phyloP scores from a whole-genome alignment of 1,140 invertebrate genomes.

The Cydia amplana region DNA sequence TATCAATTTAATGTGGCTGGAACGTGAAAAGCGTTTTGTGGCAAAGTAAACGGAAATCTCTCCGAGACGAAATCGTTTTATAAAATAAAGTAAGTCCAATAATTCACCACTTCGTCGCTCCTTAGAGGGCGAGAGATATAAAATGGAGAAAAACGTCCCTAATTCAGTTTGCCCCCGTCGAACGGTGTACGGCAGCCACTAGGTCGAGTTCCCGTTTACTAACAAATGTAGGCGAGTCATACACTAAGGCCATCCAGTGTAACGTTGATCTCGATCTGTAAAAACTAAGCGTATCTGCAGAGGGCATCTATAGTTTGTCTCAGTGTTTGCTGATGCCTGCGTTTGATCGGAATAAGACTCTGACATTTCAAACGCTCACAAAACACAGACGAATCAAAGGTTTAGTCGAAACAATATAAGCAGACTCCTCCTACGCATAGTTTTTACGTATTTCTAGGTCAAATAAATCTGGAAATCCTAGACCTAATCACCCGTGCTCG shows the following conservation, averaged over 20 bases:
- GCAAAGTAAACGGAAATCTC: conserved; percentile 65
- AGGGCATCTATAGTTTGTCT: too few species aligned
- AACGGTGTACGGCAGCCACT: conserved; percentile 48
- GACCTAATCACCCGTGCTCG: not conserved
- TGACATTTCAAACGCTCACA: not conserved
- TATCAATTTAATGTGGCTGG: conserved; percentile 49
- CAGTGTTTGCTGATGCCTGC: not conserved
- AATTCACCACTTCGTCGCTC: conserved; percentile 66
- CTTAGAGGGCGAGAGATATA: conserved; percentile 58
- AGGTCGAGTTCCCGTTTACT: conserved; percentile 27
- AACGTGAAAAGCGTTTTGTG: conserved; percentile 52
- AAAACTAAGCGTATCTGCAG: too few species aligned
- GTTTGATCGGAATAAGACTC: not conserved
- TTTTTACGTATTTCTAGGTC: not conserved
- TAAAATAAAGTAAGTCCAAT: conserved; percentile 70
- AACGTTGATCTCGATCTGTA: not conserved
- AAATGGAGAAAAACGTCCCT: conserved; percentile 67
- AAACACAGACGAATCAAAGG: not conserved
- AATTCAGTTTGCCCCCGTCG: conserved; percentile 63
- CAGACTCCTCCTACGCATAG: not conserved
- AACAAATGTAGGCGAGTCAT: not conserved
- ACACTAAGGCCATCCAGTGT: not conserved
- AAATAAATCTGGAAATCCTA: not conserved
- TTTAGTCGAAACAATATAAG: not conserved
- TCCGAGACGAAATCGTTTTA: conserved; percentile 62